Percentiles rank a stretch among this genome's conserved stretches.
Conservation (phyloP, 2,797 vertebrate species). For the Bryconaethiops microstoma region DNA sequence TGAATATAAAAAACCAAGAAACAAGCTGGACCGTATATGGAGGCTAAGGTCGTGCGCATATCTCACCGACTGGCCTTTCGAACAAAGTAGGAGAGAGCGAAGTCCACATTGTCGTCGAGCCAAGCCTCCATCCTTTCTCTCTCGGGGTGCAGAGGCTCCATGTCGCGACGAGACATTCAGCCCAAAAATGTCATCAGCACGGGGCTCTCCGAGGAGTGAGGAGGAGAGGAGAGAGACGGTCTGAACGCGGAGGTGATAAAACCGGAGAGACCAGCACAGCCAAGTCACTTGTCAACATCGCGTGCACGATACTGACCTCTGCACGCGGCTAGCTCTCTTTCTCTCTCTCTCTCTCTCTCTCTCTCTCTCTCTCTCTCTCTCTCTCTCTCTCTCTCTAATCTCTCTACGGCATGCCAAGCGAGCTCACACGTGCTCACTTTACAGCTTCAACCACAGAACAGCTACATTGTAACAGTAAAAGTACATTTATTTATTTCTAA, state of each 20-base stretch:
- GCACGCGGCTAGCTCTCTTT: conserved; percentile 11
- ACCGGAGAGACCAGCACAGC: not conserved
- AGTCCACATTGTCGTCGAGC: conserved; percentile 93
- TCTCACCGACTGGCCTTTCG: conserved; percentile 91
- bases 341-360: conserved; percentile 23
- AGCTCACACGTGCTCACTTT: not conserved
- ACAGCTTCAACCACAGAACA: not conserved
- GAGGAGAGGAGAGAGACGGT: not conserved
- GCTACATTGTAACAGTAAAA: too few relatives aligned
- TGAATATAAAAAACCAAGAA: not conserved
- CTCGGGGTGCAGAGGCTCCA: conserved; percentile 77
- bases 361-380: conserved; percentile 15
- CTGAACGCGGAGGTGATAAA: too few relatives aligned
- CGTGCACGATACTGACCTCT: conserved; percentile 24
- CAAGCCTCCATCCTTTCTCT: conserved; percentile 89
- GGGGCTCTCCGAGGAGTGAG: conserved; percentile 20
- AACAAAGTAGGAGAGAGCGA: conserved; percentile 90
- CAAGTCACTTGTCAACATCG: conserved; percentile 31
- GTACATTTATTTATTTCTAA: too few relatives aligned
- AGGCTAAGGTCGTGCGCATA: too few relatives aligned
- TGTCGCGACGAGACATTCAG: conserved; percentile 58
- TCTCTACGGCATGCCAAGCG: not conserved
- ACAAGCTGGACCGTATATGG: not conserved
- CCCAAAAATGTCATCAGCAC: conserved; percentile 7
- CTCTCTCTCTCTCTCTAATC: not conserved